Percentiles rank a stretch among this genome's conserved stretches.
Evolutionary conservation across 2,797 vertebrate genomes (phyloP).

Genomic region (Argya squamiceps): DNA sequence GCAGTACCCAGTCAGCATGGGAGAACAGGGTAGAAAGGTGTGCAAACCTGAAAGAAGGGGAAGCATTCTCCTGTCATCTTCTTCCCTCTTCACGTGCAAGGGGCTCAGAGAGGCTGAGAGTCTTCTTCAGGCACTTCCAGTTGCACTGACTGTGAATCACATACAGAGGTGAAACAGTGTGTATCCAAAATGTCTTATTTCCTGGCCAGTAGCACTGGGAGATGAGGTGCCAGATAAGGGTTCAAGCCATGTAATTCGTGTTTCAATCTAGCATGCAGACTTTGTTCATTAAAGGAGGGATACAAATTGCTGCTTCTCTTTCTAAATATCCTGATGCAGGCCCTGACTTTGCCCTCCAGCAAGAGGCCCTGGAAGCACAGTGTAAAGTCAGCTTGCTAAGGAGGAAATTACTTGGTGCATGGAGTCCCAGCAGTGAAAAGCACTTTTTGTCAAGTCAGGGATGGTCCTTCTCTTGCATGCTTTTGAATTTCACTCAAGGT

Average conservation of each 20-base stretch:
- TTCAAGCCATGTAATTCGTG: background rate
- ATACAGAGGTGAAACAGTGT: rapidly evolving
- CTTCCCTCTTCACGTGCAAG: background rate
- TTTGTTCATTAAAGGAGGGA: rapidly evolving
- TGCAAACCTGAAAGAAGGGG: background rate
- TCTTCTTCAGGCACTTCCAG: background rate
- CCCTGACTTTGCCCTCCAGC: background rate
- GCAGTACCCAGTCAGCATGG: background rate
- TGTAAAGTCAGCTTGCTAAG: rapidly evolving
- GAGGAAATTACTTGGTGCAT: background rate
- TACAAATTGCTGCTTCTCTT: background rate
- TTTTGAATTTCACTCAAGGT: background rate
- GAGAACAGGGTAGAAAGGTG: background rate
- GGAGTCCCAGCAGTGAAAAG: background rate
- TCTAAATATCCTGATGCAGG: background rate
- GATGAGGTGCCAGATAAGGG: background rate
- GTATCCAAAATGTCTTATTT: background rate
- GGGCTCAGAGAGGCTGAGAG: background rate
- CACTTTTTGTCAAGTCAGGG: background rate
- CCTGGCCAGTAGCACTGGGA: background rate
- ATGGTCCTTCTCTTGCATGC: background rate
- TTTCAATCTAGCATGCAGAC: background rate
- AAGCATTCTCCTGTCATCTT: background rate
- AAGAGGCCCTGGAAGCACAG: background rate
- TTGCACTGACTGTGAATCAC: background rate